phyloP scores from a whole-genome alignment of 2,113 vertebrate species.

The Centrocercus urophasianus region DNA sequence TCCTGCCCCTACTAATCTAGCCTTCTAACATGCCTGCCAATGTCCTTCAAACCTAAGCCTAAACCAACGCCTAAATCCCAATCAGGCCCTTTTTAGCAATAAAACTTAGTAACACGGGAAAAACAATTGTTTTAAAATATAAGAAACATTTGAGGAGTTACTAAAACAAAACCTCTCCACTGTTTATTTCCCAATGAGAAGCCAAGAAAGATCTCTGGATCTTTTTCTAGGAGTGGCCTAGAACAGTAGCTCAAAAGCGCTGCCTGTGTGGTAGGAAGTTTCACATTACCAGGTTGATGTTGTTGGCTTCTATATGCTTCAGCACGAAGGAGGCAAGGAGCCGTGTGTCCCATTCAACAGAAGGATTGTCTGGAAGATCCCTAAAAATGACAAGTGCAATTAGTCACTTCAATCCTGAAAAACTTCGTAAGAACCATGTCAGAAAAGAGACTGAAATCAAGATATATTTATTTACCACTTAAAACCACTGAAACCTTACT shows the following conservation, averaged over 20 bases:
- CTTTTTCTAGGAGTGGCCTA: background rate
- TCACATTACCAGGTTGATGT: slow-evolving; percentile 85
- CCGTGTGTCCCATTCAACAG: slow-evolving; percentile 83
- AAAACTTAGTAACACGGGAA: background rate
- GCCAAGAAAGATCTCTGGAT: background rate
- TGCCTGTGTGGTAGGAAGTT: background rate
- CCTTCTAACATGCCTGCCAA: background rate
- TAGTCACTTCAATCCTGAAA: background rate
- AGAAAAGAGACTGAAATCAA: background rate
- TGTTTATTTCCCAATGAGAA: background rate
- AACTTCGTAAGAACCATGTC: background rate
- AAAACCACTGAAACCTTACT: background rate
- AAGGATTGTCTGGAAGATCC: slow-evolving; percentile 89
- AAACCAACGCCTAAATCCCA: background rate
- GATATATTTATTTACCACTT: background rate
- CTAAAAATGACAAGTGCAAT: slow-evolving; percentile 74
- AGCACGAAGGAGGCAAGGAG: slow-evolving; percentile 80
- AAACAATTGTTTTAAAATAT: background rate
- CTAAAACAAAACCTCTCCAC: background rate
- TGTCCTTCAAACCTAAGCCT: background rate
- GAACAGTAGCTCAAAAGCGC: background rate
- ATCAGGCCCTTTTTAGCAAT: background rate
- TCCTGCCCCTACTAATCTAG: background rate
- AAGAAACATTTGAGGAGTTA: background rate
- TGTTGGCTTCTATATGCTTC: slow-evolving; percentile 78